Evolutionary conservation across 92 coral and sea anemone species (phyloP).

Genomic region (Epizoanthus rinbou): DNA sequence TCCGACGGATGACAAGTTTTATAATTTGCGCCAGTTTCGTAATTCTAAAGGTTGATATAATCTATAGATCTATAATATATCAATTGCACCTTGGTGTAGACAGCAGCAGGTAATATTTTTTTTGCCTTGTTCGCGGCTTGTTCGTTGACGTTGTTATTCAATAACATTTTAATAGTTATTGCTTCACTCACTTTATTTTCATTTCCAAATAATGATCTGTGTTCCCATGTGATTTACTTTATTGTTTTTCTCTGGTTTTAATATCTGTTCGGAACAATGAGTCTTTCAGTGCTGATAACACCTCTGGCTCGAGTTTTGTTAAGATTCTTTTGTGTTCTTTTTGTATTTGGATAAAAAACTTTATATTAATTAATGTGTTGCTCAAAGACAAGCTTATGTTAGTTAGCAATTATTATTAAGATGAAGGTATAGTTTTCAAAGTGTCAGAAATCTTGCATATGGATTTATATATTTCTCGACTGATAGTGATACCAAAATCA

Average conservation of each 20-base stretch:
- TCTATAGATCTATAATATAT: background rate
- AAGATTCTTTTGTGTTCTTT: background rate
- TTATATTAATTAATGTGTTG: background rate
- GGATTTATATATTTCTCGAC: too few species aligned
- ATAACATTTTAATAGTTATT: background rate
- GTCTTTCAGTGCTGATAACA: background rate
- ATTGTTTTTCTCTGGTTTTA: background rate
- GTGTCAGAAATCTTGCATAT: too few species aligned
- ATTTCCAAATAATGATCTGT: slow-evolving; percentile 9
- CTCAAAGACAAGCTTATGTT: too few species aligned
- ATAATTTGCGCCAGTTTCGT: background rate
- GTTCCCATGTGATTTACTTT: slow-evolving; percentile 4
- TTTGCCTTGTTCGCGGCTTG: background rate
- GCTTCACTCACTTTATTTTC: slow-evolving; percentile 22
- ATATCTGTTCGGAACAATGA: slow-evolving; percentile 14
- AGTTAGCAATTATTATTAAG: too few species aligned
- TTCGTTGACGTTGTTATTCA: background rate
- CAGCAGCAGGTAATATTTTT: background rate
- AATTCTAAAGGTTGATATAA: background rate
- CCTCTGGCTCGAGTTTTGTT: background rate
- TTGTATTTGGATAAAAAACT: background rate
- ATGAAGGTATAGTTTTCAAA: too few species aligned
- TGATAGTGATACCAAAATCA: too few species aligned
- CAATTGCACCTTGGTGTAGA: background rate
- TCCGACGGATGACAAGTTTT: background rate